Evolutionary conservation across 2,797 vertebrate species (phyloP), one percentile per base, ranked within the genome.

Genomic region (Bucorvus abyssinicus): DNA sequence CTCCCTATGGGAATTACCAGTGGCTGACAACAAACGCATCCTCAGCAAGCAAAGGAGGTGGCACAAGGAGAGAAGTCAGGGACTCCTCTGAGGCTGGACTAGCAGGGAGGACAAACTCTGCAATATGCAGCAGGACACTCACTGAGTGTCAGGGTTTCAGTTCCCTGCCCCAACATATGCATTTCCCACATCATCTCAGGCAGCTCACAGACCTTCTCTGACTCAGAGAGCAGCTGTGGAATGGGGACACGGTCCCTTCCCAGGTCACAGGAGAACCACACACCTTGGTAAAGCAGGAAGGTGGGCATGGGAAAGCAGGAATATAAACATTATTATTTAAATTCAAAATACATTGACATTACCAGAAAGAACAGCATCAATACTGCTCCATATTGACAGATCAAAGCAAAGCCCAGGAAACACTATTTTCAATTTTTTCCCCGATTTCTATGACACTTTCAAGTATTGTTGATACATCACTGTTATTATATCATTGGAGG

Each of bases 161-260:
- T 71, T 60, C 49, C 32, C 29, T 63, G 45, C 36, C 15, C 26
- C 12, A 12, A 36, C 30, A 8, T 7, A 24, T 1, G 0, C 19
- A n/a, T 47, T 29, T 67, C 14, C 40, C 50, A 32, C 1, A 0
- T 30, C 6, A 1, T 11, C 47, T 68, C 42, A 9, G 30, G 49
- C 32, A 83, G 23, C 40, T 61, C 56, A 12, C n/a, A 34, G 24
- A 73, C 26, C 34, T 14, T 23, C 17, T 65, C 22, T 42, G 52
- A 22, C 10, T 52, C 27, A 10, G 36, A 47, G 26, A 27, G 44
- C 34, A 80, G 34, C 52, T 50, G 18, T 73, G 44, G 19, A 65
- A 64, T 64, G 44, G 32, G 18, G 9, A 59, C 7, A 4, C 19
- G 29, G n/a, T 44, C 52, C 27, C 29, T 64, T 65, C 52, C 9